Evolutionary conservation across 1,140 invertebrate species (phyloP).

Genomic region (Drosophila orosa): DNA sequence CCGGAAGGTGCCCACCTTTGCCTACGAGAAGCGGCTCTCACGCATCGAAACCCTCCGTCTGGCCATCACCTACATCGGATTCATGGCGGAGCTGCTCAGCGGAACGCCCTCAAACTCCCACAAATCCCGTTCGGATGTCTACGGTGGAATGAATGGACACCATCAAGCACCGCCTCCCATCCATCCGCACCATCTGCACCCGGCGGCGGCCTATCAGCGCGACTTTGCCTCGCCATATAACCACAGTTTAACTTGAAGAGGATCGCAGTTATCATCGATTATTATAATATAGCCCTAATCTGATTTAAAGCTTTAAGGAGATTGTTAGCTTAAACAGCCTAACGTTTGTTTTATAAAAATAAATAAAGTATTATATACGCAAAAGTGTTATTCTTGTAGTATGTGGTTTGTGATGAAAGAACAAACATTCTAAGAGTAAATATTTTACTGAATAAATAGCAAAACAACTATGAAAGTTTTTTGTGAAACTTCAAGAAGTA

Average conservation of each 20-base stretch:
- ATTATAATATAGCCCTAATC: not conserved
- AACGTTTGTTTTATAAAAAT: not conserved
- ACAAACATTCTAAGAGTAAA: not conserved
- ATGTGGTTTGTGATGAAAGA: not conserved
- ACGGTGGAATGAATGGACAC: conserved; percentile 74
- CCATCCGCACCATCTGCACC: conserved; percentile 77
- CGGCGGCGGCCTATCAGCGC: conserved; percentile 70
- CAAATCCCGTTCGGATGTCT: conserved; percentile 83
- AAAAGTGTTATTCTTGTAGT: not conserved
- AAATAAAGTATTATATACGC: not conserved
- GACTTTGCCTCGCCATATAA: conserved; percentile 82
- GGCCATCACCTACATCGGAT: conserved; percentile 99
- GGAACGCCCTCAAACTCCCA: conserved; percentile 86
- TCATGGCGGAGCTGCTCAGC: conserved; percentile 96
- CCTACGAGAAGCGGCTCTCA: conserved; percentile 98
- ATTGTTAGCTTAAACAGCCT: not conserved
- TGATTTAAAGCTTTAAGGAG: not conserved
- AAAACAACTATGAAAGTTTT: no score
- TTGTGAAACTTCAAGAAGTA: not conserved
- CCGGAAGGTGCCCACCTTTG: conserved; percentile 98
- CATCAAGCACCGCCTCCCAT: conserved; percentile 70
- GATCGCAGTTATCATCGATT: not conserved
- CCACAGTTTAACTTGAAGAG: conserved; percentile 54
- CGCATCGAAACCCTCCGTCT: conserved; percentile 98
- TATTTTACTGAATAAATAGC: not conserved